Evolutionary conservation across 1,140 invertebrate species (phyloP).

Genomic region (Oncopeltus fasciatus): DNA sequence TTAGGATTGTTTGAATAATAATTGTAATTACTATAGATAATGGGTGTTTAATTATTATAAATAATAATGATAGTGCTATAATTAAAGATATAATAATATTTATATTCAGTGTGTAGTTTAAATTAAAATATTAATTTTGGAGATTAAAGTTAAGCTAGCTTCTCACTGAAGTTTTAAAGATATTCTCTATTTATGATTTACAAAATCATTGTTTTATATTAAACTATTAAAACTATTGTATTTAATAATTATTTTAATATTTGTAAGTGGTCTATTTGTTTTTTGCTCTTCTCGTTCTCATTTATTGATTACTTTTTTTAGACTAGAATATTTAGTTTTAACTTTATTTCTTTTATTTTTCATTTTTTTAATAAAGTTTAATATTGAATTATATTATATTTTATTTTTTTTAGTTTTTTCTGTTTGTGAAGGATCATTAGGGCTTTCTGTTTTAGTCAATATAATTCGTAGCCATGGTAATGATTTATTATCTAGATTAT

Average conservation of each 20-base stretch:
- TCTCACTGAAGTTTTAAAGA: conserved; percentile 39
- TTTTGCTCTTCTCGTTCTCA: conserved; percentile 36
- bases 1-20: conserved; percentile 33
- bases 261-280: conserved; percentile 32
- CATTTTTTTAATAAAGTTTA: conserved; percentile 33
- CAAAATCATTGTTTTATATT: conserved; percentile 42
- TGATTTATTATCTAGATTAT: conserved; percentile 39
- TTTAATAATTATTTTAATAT: conserved; percentile 31
- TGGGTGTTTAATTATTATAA: conserved; percentile 34
- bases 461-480: conserved; percentile 40
- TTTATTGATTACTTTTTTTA: conserved; percentile 35
- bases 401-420: conserved; percentile 42
- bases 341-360: conserved; percentile 34
- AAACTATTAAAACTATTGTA: conserved; percentile 38
- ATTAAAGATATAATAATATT: conserved; percentile 29
- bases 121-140: conserved; percentile 41
- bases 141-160: conserved; percentile 38
- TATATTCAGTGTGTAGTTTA: conserved; percentile 30
- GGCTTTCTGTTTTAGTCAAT: conserved; percentile 38
- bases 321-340: conserved; percentile 40
- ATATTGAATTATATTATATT: conserved; percentile 36
- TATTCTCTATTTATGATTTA: conserved; percentile 38
- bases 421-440: conserved; percentile 41
- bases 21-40: conserved; percentile 35
- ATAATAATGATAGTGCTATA: conserved; percentile 28